Evolutionary conservation across 2,113 vertebrate genomes (phyloP).

Genomic region (Gymnorhina tibicen): DNA sequence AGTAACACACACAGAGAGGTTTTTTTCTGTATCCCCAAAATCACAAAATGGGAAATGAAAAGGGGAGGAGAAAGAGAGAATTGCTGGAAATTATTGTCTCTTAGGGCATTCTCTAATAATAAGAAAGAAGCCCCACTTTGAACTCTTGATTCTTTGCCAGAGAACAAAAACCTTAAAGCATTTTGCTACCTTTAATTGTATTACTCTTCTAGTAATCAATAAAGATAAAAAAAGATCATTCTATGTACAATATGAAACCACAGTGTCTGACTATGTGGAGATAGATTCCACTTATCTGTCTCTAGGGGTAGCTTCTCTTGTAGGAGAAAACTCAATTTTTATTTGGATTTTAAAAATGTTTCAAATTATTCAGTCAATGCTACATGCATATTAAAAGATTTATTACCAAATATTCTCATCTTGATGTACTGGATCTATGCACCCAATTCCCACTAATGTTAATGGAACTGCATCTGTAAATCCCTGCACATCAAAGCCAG

Average conservation of each 20-base stretch:
- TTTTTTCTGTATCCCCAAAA: not conserved
- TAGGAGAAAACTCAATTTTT: slow-evolving; percentile 67
- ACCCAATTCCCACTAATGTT: not conserved
- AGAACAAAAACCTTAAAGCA: slow-evolving; percentile 5
- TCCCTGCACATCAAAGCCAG: slow-evolving; percentile 2
- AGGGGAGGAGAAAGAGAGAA: not conserved
- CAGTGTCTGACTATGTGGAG: not conserved
- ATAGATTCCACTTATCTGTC: slow-evolving; percentile 42
- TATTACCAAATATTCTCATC: slow-evolving; percentile 47
- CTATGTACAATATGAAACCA: slow-evolving; percentile 25
- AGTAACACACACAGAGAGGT: not conserved
- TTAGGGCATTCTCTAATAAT: not conserved
- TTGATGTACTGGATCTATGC: slow-evolving; percentile 38
- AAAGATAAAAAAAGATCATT: slow-evolving; percentile 53
- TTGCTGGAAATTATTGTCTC: not conserved
- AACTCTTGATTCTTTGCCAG: not conserved
- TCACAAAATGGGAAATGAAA: slow-evolving; percentile 15
- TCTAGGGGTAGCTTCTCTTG: slow-evolving; percentile 39
- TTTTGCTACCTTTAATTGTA: slow-evolving; percentile 53
- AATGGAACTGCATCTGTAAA: not conserved
- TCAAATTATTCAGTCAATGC: slow-evolving; percentile 64
- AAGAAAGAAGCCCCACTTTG: not conserved
- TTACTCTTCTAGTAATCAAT: slow-evolving; percentile 51
- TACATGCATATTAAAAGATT: slow-evolving; percentile 60
- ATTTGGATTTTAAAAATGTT: slow-evolving; percentile 70